A percentile compares a stretch with the other conserved stretches of the same genome.
Conservation (phyloP, 2,888 invertebrate species). For the Microplitis manilae region DNA sequence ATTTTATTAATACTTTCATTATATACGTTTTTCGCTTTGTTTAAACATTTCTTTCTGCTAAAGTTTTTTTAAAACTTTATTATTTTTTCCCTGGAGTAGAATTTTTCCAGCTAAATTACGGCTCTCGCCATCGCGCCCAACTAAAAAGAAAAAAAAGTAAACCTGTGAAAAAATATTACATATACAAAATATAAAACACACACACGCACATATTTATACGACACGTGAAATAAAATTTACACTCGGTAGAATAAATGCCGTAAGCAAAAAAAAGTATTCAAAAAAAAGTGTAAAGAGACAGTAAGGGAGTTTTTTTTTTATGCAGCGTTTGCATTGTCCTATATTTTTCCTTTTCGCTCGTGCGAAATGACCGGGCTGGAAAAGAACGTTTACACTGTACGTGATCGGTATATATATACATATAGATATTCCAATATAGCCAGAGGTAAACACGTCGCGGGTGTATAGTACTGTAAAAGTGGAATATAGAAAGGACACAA, state of each 20-base stretch:
- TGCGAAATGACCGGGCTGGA: constrained; percentile 36
- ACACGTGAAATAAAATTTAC: background rate
- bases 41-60: too few species aligned
- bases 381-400: constrained; percentile 53
- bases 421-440: constrained; percentile 36
- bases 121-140: background rate
- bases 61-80: background rate
- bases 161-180: background rate
- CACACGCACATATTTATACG: background rate
- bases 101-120: background rate
- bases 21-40: too few species aligned
- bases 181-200: constrained; percentile 7
- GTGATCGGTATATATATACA: constrained; percentile 49
- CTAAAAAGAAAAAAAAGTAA: background rate
- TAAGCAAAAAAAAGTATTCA: constrained; percentile 26
- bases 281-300: constrained; percentile 15
- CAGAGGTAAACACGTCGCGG: constrained; percentile 16
- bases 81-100: background rate
- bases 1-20: too few species aligned
- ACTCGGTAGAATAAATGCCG: background rate
- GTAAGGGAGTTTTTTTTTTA: constrained; percentile 33
- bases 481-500: background rate
- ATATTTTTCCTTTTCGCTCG: constrained; percentile 18
- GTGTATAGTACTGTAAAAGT: background rate
- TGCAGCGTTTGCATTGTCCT: constrained; percentile 9